Evolutionary conservation across 2,888 invertebrate species (phyloP).

Genomic region (Melinaea marsaeus): DNA sequence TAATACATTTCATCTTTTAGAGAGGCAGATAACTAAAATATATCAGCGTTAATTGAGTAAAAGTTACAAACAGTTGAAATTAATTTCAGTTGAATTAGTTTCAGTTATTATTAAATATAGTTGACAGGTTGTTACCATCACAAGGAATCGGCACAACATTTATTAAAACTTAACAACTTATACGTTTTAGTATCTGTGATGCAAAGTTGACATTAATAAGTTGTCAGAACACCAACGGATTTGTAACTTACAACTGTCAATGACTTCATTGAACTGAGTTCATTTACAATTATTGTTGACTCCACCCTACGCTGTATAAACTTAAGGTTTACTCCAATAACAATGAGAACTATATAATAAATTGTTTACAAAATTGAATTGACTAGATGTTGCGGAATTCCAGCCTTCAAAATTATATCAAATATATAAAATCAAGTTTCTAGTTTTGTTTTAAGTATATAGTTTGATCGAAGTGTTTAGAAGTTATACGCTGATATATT

Average conservation of each 20-base stretch:
- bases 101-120: no score
- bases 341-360: background rate
- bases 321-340: background rate
- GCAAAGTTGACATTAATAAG: background rate
- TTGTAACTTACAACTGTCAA: conserved; percentile 1
- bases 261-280: background rate
- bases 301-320: conserved; percentile 12
- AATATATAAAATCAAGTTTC: background rate
- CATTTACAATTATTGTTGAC: conserved; percentile 9
- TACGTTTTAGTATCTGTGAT: background rate
- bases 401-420: background rate
- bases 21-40: no score
- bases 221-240: background rate
- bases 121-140: no score
- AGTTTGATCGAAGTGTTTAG: background rate
- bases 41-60: no score
- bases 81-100: no score
- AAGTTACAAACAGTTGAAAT: no score
- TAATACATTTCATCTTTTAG: no score
- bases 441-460: background rate
- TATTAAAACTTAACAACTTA: background rate
- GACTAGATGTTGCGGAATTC: background rate
- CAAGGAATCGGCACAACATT: no score
- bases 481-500: background rate
- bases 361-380: background rate